Percentiles rank a stretch among this genome's conserved stretches.
Conservation (phyloP, 2,113 vertebrate species). For the Herpetotheres cachinnans region DNA sequence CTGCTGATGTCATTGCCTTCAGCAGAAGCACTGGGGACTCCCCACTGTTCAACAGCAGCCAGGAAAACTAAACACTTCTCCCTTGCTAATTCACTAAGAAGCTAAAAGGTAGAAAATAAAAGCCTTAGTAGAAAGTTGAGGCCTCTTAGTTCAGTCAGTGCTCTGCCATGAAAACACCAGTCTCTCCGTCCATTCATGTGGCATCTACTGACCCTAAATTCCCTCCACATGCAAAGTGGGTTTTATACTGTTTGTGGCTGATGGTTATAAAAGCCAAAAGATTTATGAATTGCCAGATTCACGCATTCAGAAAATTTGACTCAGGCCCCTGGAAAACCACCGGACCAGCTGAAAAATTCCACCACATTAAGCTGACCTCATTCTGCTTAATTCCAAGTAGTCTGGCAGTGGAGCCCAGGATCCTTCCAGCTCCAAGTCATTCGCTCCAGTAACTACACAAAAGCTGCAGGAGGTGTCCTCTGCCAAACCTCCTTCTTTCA, state of each 20-base stretch:
- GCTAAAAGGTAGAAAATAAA: background rate
- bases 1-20: background rate
- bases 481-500: constrained; percentile 28
- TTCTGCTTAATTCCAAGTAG: background rate
- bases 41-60: background rate
- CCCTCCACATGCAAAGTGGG: background rate
- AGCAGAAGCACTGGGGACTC: background rate
- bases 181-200: background rate
- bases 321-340: constrained; percentile 14
- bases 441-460: background rate
- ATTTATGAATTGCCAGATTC: background rate
- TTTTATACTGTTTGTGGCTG: background rate
- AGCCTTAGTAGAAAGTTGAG: background rate
- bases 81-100: background rate
- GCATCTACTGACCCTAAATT: background rate
- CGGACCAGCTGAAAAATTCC: constrained; percentile 13
- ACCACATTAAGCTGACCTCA: constrained; percentile 32
- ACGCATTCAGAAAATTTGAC: constrained; percentile 3
- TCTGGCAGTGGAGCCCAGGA: background rate
- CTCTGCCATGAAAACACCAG: background rate
- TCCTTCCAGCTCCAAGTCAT: background rate
- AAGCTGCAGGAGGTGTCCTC: background rate
- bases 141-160: background rate
- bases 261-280: background rate
- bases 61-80: background rate